Percentiles rank a stretch among this genome's conserved stretches.
These are phyloP conservation scores for Zaprionus kolodkinae DNA, from an alignment of 1,140 invertebrate species.

Conservation along the genomic window DNA sequence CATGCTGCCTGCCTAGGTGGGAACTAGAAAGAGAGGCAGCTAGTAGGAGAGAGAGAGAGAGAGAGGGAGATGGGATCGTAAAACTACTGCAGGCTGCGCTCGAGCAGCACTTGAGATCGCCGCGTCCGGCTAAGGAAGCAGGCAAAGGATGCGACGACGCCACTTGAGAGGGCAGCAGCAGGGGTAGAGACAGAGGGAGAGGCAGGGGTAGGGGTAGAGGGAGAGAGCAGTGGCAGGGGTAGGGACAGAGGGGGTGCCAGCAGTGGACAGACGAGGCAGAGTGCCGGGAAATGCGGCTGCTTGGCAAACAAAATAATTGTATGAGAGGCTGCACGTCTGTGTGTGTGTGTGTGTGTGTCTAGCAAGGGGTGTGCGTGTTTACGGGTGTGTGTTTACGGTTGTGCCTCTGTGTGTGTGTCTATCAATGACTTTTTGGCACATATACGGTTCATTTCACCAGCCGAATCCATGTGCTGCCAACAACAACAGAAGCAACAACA, in stretches of 20 bases:
- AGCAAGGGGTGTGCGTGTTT: background rate
- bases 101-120: constrained; percentile 25
- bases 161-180: background rate
- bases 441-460: constrained; percentile 49
- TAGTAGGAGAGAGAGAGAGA: background rate
- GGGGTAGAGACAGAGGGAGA: background rate
- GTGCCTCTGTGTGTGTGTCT: constrained; percentile 17
- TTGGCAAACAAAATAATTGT: constrained; percentile 1
- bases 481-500: constrained; percentile 32
- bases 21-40: constrained; percentile 5
- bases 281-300: background rate
- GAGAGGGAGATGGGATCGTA: constrained; percentile 11
- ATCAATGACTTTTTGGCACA: constrained; percentile 56
- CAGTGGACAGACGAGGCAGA: constrained; percentile 1
- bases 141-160: constrained; percentile 10
- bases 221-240: background rate
- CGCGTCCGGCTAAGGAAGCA: constrained; percentile 10
- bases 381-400: background rate
- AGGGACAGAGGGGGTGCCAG: too few species aligned
- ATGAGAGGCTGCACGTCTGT: background rate
- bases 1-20: constrained; percentile 42
- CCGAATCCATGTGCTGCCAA: constrained; percentile 44
- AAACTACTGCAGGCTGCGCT: background rate
- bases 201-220: background rate
- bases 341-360: background rate